Evolutionary conservation across 1,140 invertebrate genomes (phyloP).

Genomic region (Philotrypesis tridentata): DNA sequence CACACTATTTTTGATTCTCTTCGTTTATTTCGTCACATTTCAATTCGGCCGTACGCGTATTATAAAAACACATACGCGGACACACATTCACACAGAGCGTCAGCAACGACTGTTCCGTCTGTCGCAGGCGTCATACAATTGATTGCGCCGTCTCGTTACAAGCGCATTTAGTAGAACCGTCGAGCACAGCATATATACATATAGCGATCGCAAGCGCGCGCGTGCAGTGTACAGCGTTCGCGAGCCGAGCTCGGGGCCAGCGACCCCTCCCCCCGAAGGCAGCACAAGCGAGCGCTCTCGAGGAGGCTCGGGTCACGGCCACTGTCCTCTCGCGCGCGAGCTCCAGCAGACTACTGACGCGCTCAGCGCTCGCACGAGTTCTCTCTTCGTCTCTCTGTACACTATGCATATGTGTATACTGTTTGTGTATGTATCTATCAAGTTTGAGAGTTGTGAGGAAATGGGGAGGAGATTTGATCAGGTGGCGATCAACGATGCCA

Average conservation of each 20-base stretch:
- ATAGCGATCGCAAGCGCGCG: background rate
- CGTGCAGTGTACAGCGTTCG: slow-evolving; percentile 17
- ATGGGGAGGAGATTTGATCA: background rate
- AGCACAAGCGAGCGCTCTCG: slow-evolving; percentile 32
- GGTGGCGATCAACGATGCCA: background rate
- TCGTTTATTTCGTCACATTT: too few relatives aligned
- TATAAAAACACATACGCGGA: too few relatives aligned
- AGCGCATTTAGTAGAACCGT: background rate
- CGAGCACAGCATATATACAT: background rate
- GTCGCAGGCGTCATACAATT: background rate
- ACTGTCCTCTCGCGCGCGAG: slow-evolving; percentile 65
- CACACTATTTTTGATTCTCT: background rate
- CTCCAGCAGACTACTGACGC: slow-evolving; percentile 28
- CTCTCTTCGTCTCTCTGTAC: background rate
- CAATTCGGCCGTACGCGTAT: too few relatives aligned
- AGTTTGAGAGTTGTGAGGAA: background rate
- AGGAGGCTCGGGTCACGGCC: slow-evolving; percentile 68
- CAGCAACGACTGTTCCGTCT: too few relatives aligned
- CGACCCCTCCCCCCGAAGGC: slow-evolving; percentile 63
- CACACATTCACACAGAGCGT: too few relatives aligned
- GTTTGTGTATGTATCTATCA: background rate
- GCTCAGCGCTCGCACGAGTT: too few relatives aligned
- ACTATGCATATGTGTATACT: too few relatives aligned
- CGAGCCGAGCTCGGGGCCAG: slow-evolving; percentile 62
- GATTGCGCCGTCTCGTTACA: background rate